Conservation (phyloP, 2,888 invertebrate genomes). For the Anthophora plumipes region DNA sequence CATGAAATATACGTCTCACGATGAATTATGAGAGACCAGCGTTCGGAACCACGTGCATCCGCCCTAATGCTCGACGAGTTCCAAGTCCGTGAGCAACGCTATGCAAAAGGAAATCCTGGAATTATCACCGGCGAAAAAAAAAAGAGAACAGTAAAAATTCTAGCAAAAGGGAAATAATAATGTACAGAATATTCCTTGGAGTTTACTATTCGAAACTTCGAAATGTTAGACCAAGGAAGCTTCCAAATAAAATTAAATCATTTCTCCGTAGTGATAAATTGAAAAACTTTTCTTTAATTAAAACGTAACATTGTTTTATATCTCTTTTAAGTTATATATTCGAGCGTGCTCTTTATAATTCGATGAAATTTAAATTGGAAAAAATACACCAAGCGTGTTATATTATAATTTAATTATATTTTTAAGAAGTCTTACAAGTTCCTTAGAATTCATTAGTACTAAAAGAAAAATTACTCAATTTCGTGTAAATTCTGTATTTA, state of each 20-base stretch:
- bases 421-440: too few species aligned
- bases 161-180: neutral
- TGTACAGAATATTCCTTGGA: neutral
- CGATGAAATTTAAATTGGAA: too few species aligned
- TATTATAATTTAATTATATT: too few species aligned
- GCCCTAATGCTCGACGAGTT: slow-evolving; percentile 41
- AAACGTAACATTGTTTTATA: too few species aligned
- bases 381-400: too few species aligned
- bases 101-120: neutral
- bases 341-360: too few species aligned
- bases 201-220: neutral
- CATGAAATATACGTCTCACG: slow-evolving; percentile 56
- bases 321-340: too few species aligned
- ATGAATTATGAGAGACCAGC: slow-evolving; percentile 60
- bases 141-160: neutral
- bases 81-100: neutral
- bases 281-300: too few species aligned
- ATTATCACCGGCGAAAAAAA: too few species aligned
- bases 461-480: too few species aligned
- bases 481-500: too few species aligned
- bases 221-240: neutral
- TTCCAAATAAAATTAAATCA: neutral
- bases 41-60: slow-evolving; percentile 34
- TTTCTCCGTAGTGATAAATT: neutral
- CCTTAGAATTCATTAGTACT: too few species aligned